Conservation (phyloP, 2,113 vertebrate genomes). For the Cygnus buccinator region DNA sequence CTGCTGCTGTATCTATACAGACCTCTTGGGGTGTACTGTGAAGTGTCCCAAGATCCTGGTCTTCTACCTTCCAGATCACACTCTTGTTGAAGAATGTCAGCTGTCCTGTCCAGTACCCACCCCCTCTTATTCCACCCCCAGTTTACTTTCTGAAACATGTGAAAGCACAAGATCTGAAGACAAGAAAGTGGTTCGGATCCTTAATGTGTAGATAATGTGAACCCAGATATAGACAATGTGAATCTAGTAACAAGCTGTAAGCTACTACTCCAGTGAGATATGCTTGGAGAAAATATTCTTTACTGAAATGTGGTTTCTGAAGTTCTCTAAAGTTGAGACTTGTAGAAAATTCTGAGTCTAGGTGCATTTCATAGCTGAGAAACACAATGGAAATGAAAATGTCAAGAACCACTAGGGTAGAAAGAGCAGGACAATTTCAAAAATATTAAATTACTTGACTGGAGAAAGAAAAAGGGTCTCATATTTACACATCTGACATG, state of each 20-base stretch:
- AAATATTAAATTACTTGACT: background rate
- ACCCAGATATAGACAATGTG: accelerated
- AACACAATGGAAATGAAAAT: background rate
- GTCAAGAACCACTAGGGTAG: background rate
- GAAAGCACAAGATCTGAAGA: background rate
- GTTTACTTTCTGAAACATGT: background rate
- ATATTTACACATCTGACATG: background rate
- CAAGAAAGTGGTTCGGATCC: accelerated
- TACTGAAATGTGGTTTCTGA: background rate
- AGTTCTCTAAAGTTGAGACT: background rate
- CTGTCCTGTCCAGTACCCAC: background rate
- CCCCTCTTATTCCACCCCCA: background rate
- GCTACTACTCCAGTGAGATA: background rate
- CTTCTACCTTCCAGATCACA: background rate
- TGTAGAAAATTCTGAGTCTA: background rate
- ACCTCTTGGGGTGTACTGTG: accelerated
- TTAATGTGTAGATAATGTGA: background rate
- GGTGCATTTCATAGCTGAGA: background rate
- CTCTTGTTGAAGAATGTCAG: background rate
- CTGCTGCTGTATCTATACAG: accelerated
- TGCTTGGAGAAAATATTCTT: background rate
- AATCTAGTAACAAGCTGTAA: background rate
- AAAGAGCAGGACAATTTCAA: background rate
- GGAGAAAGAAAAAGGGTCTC: background rate
- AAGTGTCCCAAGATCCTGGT: background rate